These are phyloP conservation scores for Pygoscelis adeliae DNA, from an alignment of 2,113 vertebrate species.

Conservation along the genomic window DNA sequence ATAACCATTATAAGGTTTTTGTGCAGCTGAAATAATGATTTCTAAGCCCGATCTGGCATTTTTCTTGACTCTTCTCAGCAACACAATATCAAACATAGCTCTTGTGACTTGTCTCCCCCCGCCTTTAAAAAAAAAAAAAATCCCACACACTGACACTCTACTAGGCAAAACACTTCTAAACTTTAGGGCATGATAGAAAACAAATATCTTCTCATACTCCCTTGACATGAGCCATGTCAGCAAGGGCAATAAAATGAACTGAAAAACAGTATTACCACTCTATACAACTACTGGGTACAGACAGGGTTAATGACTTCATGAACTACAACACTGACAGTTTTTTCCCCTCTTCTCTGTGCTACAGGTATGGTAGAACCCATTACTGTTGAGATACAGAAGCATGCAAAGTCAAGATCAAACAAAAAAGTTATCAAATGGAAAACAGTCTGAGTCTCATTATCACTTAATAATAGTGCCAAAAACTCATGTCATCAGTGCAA, in stretches of 20 bases:
- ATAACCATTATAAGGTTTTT: background rate
- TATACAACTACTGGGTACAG: background rate
- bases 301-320: background rate
- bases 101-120: background rate
- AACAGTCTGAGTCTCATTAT: conserved; percentile 37
- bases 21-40: background rate
- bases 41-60: background rate
- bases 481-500: background rate
- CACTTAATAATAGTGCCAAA: conserved; percentile 60
- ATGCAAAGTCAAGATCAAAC: conserved; percentile 40
- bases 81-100: background rate
- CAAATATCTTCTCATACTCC: background rate
- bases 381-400: background rate
- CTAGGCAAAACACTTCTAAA: background rate
- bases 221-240: background rate
- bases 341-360: background rate
- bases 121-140: background rate
- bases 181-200: background rate
- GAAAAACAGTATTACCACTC: background rate
- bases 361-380: background rate
- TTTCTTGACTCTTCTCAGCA: background rate
- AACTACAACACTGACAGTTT: background rate
- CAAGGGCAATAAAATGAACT: background rate
- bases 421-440: conserved; percentile 41
- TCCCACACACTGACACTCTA: background rate